Conservation (phyloP, 2,113 vertebrate genomes). For the Calyptomena viridis region DNA sequence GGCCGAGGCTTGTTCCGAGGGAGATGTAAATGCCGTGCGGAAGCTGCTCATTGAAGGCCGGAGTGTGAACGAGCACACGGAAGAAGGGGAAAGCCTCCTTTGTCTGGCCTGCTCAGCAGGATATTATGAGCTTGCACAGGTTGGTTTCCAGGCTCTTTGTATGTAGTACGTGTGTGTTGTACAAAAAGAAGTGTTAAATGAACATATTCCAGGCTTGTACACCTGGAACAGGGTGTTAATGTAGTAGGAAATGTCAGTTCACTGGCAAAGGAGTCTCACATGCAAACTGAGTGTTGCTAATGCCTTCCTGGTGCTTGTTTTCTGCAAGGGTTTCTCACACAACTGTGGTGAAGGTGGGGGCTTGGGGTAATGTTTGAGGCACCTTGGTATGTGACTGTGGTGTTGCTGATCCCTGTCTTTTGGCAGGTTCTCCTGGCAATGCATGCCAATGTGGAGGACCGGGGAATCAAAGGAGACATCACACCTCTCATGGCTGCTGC, state of each 20-base stretch:
- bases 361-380: not conserved
- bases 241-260: not conserved
- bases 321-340: not conserved
- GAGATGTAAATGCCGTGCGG: conserved; percentile 96
- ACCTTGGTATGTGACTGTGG: not conserved
- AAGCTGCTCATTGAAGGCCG: conserved; percentile 97
- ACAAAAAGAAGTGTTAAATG: not conserved
- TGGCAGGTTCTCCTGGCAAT: conserved; percentile 94
- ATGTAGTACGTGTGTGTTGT: fast-evolving
- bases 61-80: conserved; percentile 98
- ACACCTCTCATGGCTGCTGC: conserved; percentile 98
- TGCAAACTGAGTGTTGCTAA: not conserved
- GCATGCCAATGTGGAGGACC: conserved; percentile 98
- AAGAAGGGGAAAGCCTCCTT: conserved; percentile 97
- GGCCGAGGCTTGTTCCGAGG: conserved; percentile 98
- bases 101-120: conserved; percentile 98
- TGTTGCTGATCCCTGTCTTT: not conserved
- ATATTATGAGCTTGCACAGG: conserved; percentile 99
- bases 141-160: conserved; percentile 51
- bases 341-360: not conserved
- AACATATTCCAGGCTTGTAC: fast-evolving
- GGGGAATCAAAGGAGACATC: conserved; percentile 98
- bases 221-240: not conserved
- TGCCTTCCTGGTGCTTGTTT: fast-evolving
- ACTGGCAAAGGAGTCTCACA: not conserved